These are phyloP conservation scores for Formica aserva DNA, from an alignment of 2,888 invertebrate genomes.

Conservation along the genomic window DNA sequence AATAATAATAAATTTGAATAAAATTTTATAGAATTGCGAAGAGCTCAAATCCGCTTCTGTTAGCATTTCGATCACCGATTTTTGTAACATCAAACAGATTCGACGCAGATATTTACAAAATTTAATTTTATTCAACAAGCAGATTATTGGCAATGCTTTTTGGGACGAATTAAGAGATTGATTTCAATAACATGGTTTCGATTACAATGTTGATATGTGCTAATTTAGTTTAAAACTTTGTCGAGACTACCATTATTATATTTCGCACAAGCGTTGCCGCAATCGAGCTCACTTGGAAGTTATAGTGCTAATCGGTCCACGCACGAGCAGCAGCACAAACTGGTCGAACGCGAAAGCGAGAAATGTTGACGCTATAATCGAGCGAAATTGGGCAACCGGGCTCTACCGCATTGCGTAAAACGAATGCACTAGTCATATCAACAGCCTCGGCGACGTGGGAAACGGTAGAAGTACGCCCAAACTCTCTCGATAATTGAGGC, in stretches of 20 bases:
- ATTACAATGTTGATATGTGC: background rate
- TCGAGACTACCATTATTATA: conserved; percentile 22
- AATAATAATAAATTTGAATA: background rate
- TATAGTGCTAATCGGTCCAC: background rate
- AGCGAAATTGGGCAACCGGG: conserved; percentile 8
- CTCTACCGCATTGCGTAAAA: conserved; percentile 28
- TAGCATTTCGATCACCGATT: background rate
- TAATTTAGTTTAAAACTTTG: conserved; percentile 1
- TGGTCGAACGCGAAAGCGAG: background rate
- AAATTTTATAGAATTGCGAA: background rate
- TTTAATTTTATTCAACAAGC: conserved; percentile 21
- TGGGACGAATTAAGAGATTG: background rate
- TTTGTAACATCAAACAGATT: conserved; percentile 5
- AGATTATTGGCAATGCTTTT: background rate
- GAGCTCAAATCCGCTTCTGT: background rate
- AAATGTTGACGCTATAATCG: conserved; percentile 19
- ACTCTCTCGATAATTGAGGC: background rate
- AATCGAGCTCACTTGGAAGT: background rate
- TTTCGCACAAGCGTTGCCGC: background rate
- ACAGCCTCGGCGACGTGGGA: background rate
- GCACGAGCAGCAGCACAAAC: background rate
- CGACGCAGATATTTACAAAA: conserved; percentile 11
- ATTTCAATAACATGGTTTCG: background rate
- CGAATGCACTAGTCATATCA: conserved; percentile 15
- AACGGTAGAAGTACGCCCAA: background rate